Evolutionary conservation across 2,888 invertebrate genomes (phyloP), one percentile per base, ranked within the genome.

Genomic region (Rotaria sp.): DNA sequence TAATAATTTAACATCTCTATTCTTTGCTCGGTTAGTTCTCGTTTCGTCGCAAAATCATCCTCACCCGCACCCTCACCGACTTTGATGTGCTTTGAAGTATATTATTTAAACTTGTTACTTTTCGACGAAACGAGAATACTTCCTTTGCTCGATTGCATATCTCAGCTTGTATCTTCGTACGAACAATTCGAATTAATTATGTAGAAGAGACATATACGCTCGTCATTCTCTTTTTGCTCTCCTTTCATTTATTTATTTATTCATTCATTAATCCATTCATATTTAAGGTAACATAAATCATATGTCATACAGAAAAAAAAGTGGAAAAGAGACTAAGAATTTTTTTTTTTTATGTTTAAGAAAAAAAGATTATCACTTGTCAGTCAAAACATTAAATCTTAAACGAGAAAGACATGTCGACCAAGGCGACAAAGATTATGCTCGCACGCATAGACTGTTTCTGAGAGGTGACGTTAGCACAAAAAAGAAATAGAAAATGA

Each of bases 311-410:
- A 21, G 3, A 35, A 67, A 35, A 67, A 26, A 35, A 67, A 67
- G 67, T 18, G 5, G 35, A 30, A 67, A 35, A 30, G 26, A 67
- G 67, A 67, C 26, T 26, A 26, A 55, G 26, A 55, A 55, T 26
- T 24, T 2, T 55, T 24, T 18, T 3, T 21, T 11, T 55, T 55
- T 24, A 35, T 30, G 35, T 18, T 50, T 15, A n/a, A n/a, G 4
- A 67, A 30, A 67, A 21, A 67, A 67, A 67, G 67, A 67, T 67
- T 67, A 67, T 67, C 67, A 35, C 18, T 30, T 35, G 67, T 38
- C 67, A 67, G 67, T 67, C 67, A 67, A 67, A 67, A 67, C 35
- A 67, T 35, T 67, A 30, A 67, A 67, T 18, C 35, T 67, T 67
- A 67, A 67, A 67, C 67, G 35, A 67, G 67, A 67, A 38, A 21